phyloP scores from a whole-genome alignment of 2,113 vertebrate species.

The Chloropsis hardwickii region DNA sequence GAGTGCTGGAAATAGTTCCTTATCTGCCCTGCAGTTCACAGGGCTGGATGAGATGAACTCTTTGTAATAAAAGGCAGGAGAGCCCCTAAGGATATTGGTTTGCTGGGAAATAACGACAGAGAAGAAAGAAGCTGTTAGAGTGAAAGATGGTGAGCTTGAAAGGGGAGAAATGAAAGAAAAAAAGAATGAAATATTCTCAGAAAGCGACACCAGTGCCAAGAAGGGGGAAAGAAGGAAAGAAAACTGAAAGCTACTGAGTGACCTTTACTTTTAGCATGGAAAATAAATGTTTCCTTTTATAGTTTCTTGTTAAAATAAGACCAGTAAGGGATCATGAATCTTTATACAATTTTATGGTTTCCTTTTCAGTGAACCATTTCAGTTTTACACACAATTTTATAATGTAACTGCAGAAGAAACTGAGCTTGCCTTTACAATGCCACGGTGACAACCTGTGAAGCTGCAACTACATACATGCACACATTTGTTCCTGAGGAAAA shows the following conservation, averaged over 20 bases:
- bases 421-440: background rate
- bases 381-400: constrained; percentile 33
- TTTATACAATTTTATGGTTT: constrained; percentile 28
- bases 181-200: constrained; percentile 30
- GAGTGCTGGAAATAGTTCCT: constrained; percentile 36
- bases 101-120: constrained; percentile 53
- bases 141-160: constrained; percentile 52
- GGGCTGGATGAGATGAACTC: constrained; percentile 62
- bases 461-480: background rate
- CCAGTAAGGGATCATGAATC: constrained; percentile 34
- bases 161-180: constrained; percentile 36
- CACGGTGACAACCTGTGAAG: background rate
- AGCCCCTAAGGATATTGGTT: constrained; percentile 56
- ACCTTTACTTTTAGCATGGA: constrained; percentile 59
- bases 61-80: constrained; percentile 56
- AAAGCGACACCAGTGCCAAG: background rate
- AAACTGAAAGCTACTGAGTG: constrained; percentile 47
- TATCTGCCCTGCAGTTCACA: constrained; percentile 66
- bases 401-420: background rate
- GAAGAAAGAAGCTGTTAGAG: constrained; percentile 60
- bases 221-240: background rate
- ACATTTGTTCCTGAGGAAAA: background rate
- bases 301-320: constrained; percentile 53
- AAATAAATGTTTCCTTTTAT: constrained; percentile 62
- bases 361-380: constrained; percentile 12